Base-by-base conservation (phyloP, 2,888 invertebrate genomes). In the Hirtodrosophila confusa region DNA sequence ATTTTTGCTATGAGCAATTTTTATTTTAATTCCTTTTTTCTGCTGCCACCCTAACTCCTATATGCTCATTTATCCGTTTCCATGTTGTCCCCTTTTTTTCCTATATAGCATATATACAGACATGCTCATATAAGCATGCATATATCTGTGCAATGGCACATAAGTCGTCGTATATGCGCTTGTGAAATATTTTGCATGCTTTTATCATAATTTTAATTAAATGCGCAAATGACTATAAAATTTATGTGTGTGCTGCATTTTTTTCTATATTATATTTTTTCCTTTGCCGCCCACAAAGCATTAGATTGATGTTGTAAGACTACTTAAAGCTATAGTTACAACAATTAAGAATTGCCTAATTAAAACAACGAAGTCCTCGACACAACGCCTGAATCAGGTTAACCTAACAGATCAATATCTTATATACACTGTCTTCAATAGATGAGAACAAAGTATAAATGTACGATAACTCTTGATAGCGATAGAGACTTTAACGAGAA, bases 1-100 rank as follows among this genome's bases (percentile, higher is more conserved):
- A 86, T 84, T 85, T 87, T 75, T 78, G 85, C 80, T 83, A 80
- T 86, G 78, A 84, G 83, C 80, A 75, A 83, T 84, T 84, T 84
- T 84, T 84, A 83, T 84, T 85, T 83, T 82, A 83, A 83, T 83
- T 83, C 78, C 78, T 70, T 78, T 76, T 76, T 67, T 57, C 58
- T 70, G 7, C 11, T 27, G 37, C 56, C 40, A 11, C 27, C 29
- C 12, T n/a, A 10, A 6, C 51, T 9, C 45, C 45, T 66, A 17
- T n/a, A 36, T 44, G 31, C 61, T 49, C 70, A 74, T 65, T 78
- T 73, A 80, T 75, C 66, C 62, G 43, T 63, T 61, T 56, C 47
- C 39, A 41, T 62, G 57, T 69, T 70, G 66, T 70, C 56, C 70
- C 70, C 56, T 65, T 64, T 62, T 51, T 57, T 11, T 50, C 40